Evolutionary conservation across 2,888 invertebrate genomes (phyloP), one percentile per base, ranked within the genome.

Genomic region (Syrphus vitripennis): DNA sequence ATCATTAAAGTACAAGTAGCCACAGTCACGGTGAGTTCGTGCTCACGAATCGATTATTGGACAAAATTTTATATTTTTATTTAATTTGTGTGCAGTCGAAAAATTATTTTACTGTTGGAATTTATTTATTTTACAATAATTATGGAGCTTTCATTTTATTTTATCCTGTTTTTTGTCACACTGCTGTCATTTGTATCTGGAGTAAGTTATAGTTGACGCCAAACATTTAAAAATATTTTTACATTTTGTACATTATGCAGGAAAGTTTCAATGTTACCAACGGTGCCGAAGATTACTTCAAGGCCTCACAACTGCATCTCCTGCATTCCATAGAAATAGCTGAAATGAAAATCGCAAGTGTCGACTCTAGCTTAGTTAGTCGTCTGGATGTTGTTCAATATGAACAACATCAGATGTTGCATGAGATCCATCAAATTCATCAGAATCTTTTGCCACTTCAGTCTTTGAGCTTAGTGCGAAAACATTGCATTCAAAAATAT

Each of bases 401-500:
- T 2, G 57, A 78, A 69, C 83, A 78, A 10, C 34, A 53, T 4
- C 42, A 69, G 4, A 0, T 78, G 14, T 42, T 83, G 0, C n/a
- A 45, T 1, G 61, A 78, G 40, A 77, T 61, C 14, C 42, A 53
- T 3, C 34, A 45, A 37, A 29, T 78, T 16, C 69, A 78, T 50
- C 40, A 19, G 2, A 78, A 65, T 26, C 31, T 69, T 0, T 37
- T 42, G 10, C 61, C 65, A 21, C 16, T 78, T 29, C 78, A 72
- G 4, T 59, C 78, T 3, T 31, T 83, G 5, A 67, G 19, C 21
- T n/a, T 53, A 0, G 29, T 37, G 14, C 34, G 45, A n/a, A 78
- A 83, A 19, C 29, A 78, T 42, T 83, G 83, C 53, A 83, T 83
- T 59, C 78, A 83, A 78, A 67, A 40, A 37, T 67, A 69, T 45